Evolutionary conservation across 2,888 invertebrate species (phyloP), one percentile per base, ranked within the genome.

Genomic region (Drosophila testacea): DNA sequence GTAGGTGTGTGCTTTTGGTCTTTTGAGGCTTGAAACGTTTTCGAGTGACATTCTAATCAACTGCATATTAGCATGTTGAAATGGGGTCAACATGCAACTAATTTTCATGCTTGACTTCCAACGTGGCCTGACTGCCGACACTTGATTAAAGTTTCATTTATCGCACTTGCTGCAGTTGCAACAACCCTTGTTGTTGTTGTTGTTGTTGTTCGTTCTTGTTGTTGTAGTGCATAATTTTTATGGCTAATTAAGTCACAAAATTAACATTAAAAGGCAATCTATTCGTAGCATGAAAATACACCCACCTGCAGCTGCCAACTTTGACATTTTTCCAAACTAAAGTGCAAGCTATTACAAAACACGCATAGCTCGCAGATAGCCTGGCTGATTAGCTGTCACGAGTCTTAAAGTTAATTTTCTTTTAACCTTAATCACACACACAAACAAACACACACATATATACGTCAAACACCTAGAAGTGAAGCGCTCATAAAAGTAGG

Each of bases 41-140:
- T 69, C 59, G 68, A 85, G 86, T 88, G 84, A 85, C 88, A 85
- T 88, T 88, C 81, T 86, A 85, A 85, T 85, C 85, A 88, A 77
- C 52, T 83, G 77, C 85, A 83, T 68, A 88, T 88, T 86, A 88
- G 74, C 86, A 81, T 83, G 82, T 67, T 69, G 70, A 81, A 78
- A 68, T 65, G 65, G 78, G 55, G 79, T 50, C 69, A 77, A 78
- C 76, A 77, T 77, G 78, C 73, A 73, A 77, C 76, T 57, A 59
- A 72, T 61, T 59, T 69, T 54, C 75, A 55, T 63, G 75, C 70
- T 41, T 52, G 46, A 39, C 64, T 60, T 55, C 62, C 51, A 41
- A 34, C 62, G 32, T 56, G 55, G 39, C 54, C 42, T 42, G 46
- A 7, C 51, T 60, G 48, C 42, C 74, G 77, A 83, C 83, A 81